These are phyloP conservation scores for Spodoptera exigua DNA, from an alignment of 2,888 invertebrate genomes.

Conservation along the genomic window DNA sequence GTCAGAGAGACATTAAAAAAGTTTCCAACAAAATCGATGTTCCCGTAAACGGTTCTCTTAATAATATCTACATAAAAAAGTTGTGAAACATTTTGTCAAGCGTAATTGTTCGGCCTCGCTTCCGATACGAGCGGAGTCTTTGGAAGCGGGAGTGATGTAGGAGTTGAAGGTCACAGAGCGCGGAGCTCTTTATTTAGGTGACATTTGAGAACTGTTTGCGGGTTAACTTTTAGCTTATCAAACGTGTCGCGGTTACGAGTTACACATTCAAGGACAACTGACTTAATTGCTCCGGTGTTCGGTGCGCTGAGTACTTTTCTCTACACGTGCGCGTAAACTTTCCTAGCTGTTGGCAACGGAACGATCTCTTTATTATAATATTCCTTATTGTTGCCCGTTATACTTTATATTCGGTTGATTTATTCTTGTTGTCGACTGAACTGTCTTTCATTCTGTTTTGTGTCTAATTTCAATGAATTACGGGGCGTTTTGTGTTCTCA, in stretches of 20 bases:
- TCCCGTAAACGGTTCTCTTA: slow-evolving; percentile 33
- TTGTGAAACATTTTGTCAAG: slow-evolving; percentile 52
- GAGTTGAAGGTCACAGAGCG: slow-evolving; percentile 27
- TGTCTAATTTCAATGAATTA: not conserved
- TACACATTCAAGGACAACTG: slow-evolving; percentile 1
- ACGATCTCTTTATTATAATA: too few relatives aligned
- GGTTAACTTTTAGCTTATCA: slow-evolving; percentile 20
- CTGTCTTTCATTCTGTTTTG: too few relatives aligned
- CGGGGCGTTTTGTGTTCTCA: too few relatives aligned
- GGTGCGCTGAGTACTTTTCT: not conserved
- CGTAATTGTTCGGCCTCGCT: slow-evolving; percentile 50
- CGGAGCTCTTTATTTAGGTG: slow-evolving; percentile 30
- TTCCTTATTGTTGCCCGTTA: too few relatives aligned
- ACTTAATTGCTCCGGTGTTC: slow-evolving; percentile 3
- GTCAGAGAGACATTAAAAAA: slow-evolving; percentile 42
- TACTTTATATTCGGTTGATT: too few relatives aligned
- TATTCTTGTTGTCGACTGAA: too few relatives aligned
- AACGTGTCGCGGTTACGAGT: not conserved
- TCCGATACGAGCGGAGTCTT: slow-evolving; percentile 48
- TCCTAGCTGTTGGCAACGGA: too few relatives aligned
- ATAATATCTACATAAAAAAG: slow-evolving; percentile 39
- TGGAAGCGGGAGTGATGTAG: slow-evolving; percentile 41
- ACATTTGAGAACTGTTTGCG: slow-evolving; percentile 27
- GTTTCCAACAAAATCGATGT: slow-evolving; percentile 34
- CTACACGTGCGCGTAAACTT: not conserved